Evolutionary conservation across 2,888 invertebrate genomes (phyloP).

Genomic region (Pseudococcus longispinus): DNA sequence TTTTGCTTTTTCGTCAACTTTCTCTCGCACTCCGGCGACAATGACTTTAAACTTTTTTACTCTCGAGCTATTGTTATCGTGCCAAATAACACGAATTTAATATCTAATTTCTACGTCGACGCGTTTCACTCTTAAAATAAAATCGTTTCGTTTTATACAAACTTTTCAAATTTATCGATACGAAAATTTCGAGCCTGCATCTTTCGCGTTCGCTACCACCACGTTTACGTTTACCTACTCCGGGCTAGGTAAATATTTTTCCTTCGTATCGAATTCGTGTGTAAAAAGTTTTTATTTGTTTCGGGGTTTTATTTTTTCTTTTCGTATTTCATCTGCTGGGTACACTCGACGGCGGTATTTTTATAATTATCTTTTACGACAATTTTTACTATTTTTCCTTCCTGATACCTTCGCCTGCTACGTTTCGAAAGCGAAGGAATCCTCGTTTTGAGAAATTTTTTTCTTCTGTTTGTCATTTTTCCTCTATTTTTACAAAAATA

Average conservation of each 20-base stretch:
- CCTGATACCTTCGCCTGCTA: no score
- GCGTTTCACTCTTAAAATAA: neutral
- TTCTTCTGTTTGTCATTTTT: no score
- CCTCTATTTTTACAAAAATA: no score
- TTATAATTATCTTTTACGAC: no score
- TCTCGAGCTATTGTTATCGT: neutral
- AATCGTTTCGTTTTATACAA: neutral
- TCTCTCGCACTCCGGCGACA: neutral
- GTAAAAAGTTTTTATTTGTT: neutral
- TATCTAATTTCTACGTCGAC: conserved; percentile 23
- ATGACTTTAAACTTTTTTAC: neutral
- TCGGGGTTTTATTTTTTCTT: neutral
- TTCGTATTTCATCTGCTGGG: neutral
- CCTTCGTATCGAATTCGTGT: neutral
- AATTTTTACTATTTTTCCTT: no score
- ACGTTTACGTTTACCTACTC: neutral
- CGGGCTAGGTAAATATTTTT: neutral
- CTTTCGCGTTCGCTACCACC: no score
- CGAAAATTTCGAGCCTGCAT: neutral
- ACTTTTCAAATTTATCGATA: neutral
- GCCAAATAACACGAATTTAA: conserved; percentile 31
- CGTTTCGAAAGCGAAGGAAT: no score
- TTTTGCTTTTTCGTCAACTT: neutral
- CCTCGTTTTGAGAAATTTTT: no score
- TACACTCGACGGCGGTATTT: no score